Evolutionary conservation across 1,140 invertebrate species (phyloP).

Genomic region (Leptopilina clavipes): DNA sequence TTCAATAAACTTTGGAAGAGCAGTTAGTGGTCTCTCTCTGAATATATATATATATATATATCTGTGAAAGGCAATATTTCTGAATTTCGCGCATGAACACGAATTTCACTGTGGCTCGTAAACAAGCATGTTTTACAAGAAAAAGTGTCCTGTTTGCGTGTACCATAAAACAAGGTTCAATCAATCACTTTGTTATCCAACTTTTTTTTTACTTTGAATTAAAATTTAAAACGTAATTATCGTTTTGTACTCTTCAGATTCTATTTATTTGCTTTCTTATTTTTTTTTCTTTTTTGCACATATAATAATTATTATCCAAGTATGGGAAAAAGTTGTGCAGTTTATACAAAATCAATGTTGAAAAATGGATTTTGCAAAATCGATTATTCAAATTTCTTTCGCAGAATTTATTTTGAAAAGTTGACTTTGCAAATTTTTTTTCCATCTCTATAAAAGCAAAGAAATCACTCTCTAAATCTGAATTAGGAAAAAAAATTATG

Average conservation of each 20-base stretch:
- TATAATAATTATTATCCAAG: no score
- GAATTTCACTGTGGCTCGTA: not conserved
- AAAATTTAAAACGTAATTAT: not conserved
- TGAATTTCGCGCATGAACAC: not conserved
- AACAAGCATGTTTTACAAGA: not conserved
- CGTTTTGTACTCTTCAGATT: no score
- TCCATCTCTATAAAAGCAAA: no score
- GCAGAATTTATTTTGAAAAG: no score
- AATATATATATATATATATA: constrained; percentile 14
- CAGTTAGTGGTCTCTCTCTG: not conserved
- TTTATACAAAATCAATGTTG: no score
- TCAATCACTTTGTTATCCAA: not conserved
- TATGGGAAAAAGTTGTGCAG: no score
- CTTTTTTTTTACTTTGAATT: not conserved
- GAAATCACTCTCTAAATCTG: no score
- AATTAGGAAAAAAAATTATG: no score
- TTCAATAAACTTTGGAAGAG: not conserved
- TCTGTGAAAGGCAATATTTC: constrained; percentile 2
- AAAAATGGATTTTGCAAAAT: no score
- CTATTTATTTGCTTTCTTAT: not conserved
- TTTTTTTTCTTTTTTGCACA: no score
- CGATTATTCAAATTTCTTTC: no score
- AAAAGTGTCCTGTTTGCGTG: constrained; percentile 10
- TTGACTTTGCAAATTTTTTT: no score
- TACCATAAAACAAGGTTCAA: constrained; percentile 3